Evolutionary conservation across 2,888 invertebrate genomes (phyloP), one percentile per base, ranked within the genome.

Genomic region (Noctua pronuba): DNA sequence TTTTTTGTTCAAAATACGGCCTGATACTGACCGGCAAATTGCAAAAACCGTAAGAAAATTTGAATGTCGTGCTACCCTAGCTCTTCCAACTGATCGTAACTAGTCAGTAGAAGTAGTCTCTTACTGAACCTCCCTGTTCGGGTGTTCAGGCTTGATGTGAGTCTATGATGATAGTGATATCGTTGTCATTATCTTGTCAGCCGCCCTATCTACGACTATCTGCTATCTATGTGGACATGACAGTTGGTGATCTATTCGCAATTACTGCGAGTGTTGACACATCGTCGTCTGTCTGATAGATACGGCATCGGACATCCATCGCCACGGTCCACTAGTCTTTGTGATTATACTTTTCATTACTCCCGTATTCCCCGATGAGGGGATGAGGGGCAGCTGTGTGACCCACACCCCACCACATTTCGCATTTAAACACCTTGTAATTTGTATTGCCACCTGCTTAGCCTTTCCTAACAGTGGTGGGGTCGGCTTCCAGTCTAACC

Each of bases 201-300:
- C 1, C 21, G 24, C 31, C 2, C 35, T 44, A 11, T 49, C 5
- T 16, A 7, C 35, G 44, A 35, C 18, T 52, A 18, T 44, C 18
- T 7, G 44, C 21, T 55, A 55, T 78, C 52, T 64, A 16, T 2
- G 55, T 21, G 64, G 60, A 64, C 69, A 31, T n/a, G 77, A 7
- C 28, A 44, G 44, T 18, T 18, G 38, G 67, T 49, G 49, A 52
- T 49, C n/a, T 67, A 60, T 41, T 60, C 2, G 0, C 24, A 60
- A 60, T 49, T 21, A 58, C 24, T 44, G 44, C 35, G 13, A 16
- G 58, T 31, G 24, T 13, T 16, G 38, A 64, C 64, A n/a, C 31
- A n/a, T 16, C 2, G 13, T n/a, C 38, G 7, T 38, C 35, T 24
- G 64, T 38, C 24, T 35, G 24, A 60, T 62, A 31, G 55, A 41